A percentile compares a stretch with the other conserved stretches of the same genome.
Evolutionary conservation across 2,797 vertebrate species (phyloP).

Genomic region (Sebastes matsubarae): DNA sequence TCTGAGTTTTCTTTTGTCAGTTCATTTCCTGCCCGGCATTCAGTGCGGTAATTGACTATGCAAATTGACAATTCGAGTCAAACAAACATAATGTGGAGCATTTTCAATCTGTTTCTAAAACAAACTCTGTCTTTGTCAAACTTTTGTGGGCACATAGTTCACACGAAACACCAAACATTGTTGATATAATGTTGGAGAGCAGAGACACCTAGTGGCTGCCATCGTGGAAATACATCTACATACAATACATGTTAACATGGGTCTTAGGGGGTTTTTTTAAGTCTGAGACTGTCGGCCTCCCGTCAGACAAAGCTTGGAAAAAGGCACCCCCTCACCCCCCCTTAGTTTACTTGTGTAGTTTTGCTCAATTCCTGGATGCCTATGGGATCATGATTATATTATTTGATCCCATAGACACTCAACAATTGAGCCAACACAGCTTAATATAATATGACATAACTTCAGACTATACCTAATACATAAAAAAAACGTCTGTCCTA

Average conservation of each 20-base stretch:
- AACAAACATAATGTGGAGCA: conserved; percentile 33
- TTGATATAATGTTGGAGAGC: conserved; percentile 29
- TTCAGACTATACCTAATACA: neutral
- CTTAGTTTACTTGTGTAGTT: neutral
- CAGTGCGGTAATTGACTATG: conserved; percentile 47
- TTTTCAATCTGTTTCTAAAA: conserved; percentile 40
- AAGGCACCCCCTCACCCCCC: too few relatives aligned
- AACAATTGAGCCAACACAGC: neutral
- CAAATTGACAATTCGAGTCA: conserved; percentile 51
- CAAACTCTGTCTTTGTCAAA: conserved; percentile 16
- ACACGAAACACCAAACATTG: neutral
- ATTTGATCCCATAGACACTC: neutral
- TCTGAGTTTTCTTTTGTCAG: conserved; percentile 23
- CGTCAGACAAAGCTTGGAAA: neutral
- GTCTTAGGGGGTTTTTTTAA: neutral
- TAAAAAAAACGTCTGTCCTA: neutral
- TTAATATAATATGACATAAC: neutral
- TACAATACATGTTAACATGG: neutral
- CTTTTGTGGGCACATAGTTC: conserved; percentile 2
- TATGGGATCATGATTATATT: neutral
- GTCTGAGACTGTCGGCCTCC: neutral
- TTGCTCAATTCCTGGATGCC: neutral
- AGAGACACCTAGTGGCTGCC: conserved; percentile 71
- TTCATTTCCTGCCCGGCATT: conserved; percentile 5
- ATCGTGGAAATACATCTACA: neutral